Base-by-base conservation (phyloP, 2,888 invertebrate species). In the Eumacrocentrus americanus region DNA sequence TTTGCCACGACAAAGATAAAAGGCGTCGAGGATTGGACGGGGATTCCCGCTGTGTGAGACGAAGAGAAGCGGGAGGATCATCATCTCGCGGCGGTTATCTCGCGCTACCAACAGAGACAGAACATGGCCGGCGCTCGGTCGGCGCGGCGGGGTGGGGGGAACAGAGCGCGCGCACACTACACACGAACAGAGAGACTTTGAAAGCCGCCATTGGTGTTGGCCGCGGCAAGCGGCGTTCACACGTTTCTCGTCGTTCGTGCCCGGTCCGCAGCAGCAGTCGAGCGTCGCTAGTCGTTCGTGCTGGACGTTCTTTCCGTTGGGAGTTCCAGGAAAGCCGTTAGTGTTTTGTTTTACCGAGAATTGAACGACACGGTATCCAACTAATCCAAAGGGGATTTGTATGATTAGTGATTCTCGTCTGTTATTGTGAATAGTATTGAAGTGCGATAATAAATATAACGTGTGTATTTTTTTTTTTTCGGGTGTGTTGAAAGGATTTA, bases 201-300 rank as follows among this genome's bases (percentile, higher is more conserved):
- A 52, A 38, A 54, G 44, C 40, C 54, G 54, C 54, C 50, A 50
- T 50, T 50, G 29, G 25, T 50, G 50, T 25, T 35, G 47, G 18
- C 14, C 34, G 23, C 7, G 47, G 20, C 18, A 25, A 20, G n/a
- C n/a, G n/a, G n/a, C 29, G 9, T 29, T 29, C 29, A 29, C 29
- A 29, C 29, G 29, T 29, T 29, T 6, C 14, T 22, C 12, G n/a
- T 29, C 29, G 29, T 9, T 9, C 9, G 5, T 29, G 29, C 29
- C 29, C 29, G 29, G 29, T 9, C 29, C 5, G 9, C 29, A 29
- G 29, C 9, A 9, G 9, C 29, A 29, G 29, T 29, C 29, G 29
- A 29, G 29, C 29, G 29, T 29, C 9, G 29, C 29, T 29, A 6
- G 40, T 40, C 16, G 14, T 7, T 40, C 40, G 40, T 14, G 40